phyloP scores from a whole-genome alignment of 2,113 vertebrate species.

The Trogon surrucura region DNA sequence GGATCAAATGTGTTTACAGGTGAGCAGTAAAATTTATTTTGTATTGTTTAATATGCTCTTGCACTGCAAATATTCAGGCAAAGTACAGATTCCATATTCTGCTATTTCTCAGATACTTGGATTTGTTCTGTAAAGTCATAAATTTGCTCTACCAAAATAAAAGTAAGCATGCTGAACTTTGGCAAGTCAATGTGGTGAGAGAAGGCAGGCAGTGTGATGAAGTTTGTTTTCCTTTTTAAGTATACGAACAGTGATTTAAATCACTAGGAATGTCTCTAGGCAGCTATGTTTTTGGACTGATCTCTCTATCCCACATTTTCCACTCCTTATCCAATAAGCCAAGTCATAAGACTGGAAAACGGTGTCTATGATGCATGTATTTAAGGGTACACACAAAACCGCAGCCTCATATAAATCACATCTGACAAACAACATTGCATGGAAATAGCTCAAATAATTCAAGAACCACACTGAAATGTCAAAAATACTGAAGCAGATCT shows the following conservation, averaged over 20 bases:
- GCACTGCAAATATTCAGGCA: not conserved
- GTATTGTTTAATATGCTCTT: not conserved
- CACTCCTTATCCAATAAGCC: not conserved
- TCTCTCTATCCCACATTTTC: not conserved
- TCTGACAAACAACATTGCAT: not conserved
- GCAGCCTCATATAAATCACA: not conserved
- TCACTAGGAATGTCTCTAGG: not conserved
- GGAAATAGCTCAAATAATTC: constrained; percentile 55
- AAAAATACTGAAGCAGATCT: not conserved
- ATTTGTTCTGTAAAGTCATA: not conserved
- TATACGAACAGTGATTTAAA: constrained; percentile 22
- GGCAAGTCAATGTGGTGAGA: not conserved
- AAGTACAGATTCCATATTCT: not conserved
- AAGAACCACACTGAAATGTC: not conserved
- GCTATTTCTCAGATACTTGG: not conserved
- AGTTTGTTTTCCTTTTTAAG: constrained; percentile 35
- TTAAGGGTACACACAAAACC: constrained; percentile 6
- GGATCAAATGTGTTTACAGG: not conserved
- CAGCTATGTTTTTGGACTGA: not conserved
- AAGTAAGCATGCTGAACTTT: not conserved
- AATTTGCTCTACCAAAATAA: not conserved
- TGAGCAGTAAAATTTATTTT: not conserved
- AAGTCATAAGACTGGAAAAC: not conserved
- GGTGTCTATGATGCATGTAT: not conserved
- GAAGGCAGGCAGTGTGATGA: not conserved